Base-by-base conservation (phyloP, 2,113 vertebrate genomes). In the Parus major region DNA sequence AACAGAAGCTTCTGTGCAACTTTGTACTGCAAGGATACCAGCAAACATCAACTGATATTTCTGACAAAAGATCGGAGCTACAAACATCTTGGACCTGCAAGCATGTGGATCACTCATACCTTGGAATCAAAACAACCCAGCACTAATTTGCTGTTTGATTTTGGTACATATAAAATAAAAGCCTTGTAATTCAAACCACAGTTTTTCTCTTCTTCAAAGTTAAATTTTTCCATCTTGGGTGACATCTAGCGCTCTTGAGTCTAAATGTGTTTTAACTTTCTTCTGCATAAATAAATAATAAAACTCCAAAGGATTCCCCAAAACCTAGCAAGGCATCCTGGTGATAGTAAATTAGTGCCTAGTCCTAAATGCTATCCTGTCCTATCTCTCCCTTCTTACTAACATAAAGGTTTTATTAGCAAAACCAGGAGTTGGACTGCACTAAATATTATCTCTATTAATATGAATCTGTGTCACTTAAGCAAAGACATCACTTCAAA, bases 1-100 rank as follows among this genome's bases (percentile, higher is more conserved):
- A 0, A 15, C 3, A 59, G 14, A 47, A 50, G 3, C 7, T n/a
- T 64, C 17, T 19, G 28, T 7, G 5, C 4, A 49, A 35, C 12
- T 65, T 33, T 36, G 53, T 57, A 24, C 41, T 27, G 28, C 25
- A 35, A n/a, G 20, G 25, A 16, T 28, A 36, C 12, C 25, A 44
- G n/a, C 15, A 81, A 81, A n/a, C 31, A 23, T 10, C 15, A 44
- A 36, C 14, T 50, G 21, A 23, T 36, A 23, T 18, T 57, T 18
- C 35, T 27, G 33, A 15, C 27, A 28, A 65, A 49, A 65, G 12
- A 8, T 6, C 33, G 65, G 5, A 63, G 10, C n/a, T 41, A n/a
- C 22, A 50, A 65, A 57, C 5, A 13, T 11, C 59, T 50, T 27
- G 36, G 1, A 59, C n/a, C 10, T 63, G 12, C 29, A 33, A 42